A percentile compares a stretch with the other conserved stretches of the same genome.
Conservation (phyloP, 2,888 invertebrate genomes). For the Ophion obscuratus region DNA sequence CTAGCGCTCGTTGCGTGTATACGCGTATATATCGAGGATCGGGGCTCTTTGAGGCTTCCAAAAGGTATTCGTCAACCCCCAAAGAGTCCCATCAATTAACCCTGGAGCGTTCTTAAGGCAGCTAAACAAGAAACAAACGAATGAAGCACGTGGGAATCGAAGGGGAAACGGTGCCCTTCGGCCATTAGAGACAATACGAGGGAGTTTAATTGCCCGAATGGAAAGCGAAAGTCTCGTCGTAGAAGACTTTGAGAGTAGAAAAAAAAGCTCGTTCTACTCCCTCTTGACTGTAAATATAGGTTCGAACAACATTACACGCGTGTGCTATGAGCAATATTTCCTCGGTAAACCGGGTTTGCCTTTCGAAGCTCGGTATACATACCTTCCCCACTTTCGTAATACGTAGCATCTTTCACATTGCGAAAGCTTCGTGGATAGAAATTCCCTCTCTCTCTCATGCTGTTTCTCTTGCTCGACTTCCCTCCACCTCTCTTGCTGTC, state of each 20-base stretch:
- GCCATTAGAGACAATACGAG: slow-evolving; percentile 35
- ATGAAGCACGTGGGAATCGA: too few species aligned
- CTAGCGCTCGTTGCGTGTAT: too few species aligned
- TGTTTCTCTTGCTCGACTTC: not conserved
- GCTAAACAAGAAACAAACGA: too few species aligned
- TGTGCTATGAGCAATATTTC: slow-evolving; percentile 62
- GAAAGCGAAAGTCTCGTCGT: slow-evolving; percentile 23
- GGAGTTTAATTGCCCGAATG: slow-evolving; percentile 57
- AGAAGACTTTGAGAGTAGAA: slow-evolving; percentile 37
- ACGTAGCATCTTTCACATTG: slow-evolving; percentile 65
- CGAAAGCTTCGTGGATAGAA: slow-evolving; percentile 39
- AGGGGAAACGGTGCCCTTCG: not conserved
- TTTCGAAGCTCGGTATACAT: slow-evolving; percentile 26
- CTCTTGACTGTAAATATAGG: slow-evolving; percentile 1
- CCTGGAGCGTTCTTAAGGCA: too few species aligned
- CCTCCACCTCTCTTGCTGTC: not conserved
- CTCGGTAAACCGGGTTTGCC: slow-evolving; percentile 64
- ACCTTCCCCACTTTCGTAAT: slow-evolving; percentile 42
- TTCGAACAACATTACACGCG: slow-evolving; percentile 34
- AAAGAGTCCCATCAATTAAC: too few species aligned
- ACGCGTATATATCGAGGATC: too few species aligned
- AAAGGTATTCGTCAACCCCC: too few species aligned
- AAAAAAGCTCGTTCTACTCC: not conserved
- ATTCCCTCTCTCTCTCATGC: slow-evolving; percentile 8
- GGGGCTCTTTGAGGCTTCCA: too few species aligned